phyloP scores from a whole-genome alignment of 1,140 invertebrate species.

The Pogonognathellus flavescens region DNA sequence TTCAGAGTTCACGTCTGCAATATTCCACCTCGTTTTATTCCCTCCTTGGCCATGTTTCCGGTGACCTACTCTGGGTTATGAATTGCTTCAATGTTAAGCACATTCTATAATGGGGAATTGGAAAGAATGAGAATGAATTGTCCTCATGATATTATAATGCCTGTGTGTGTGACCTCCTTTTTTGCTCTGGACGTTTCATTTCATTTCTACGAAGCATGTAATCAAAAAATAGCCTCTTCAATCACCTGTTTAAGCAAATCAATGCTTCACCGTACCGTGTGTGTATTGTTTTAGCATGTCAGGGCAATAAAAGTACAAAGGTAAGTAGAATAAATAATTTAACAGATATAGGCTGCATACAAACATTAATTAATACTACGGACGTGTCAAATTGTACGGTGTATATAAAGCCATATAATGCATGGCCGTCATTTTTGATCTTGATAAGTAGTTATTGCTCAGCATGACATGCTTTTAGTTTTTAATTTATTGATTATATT shows the following conservation, averaged over 20 bases:
- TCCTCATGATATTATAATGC: not conserved
- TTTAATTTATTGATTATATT: too few species aligned
- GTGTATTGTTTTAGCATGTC: too few species aligned
- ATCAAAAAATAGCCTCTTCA: not conserved
- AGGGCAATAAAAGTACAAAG: too few species aligned
- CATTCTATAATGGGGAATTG: not conserved
- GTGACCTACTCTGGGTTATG: constrained; percentile 9
- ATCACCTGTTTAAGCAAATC: not conserved
- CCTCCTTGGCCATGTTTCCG: constrained; percentile 43
- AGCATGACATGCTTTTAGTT: too few species aligned
- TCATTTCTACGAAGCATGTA: too few species aligned
- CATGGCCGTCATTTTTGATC: too few species aligned
- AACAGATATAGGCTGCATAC: too few species aligned
- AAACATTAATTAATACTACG: too few species aligned
- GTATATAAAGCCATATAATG: too few species aligned
- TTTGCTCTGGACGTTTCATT: not conserved
- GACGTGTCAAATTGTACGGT: too few species aligned
- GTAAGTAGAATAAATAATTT: too few species aligned
- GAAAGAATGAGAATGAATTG: not conserved
- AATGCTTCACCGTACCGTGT: not conserved
- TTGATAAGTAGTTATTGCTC: too few species aligned
- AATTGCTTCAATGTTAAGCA: constrained; percentile 19
- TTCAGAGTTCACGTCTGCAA: not conserved
- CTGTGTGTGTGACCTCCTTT: constrained; percentile 6
- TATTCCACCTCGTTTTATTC: not conserved